phyloP scores from a whole-genome alignment of 2,888 invertebrate genomes.

The Isoperla grammatica region DNA sequence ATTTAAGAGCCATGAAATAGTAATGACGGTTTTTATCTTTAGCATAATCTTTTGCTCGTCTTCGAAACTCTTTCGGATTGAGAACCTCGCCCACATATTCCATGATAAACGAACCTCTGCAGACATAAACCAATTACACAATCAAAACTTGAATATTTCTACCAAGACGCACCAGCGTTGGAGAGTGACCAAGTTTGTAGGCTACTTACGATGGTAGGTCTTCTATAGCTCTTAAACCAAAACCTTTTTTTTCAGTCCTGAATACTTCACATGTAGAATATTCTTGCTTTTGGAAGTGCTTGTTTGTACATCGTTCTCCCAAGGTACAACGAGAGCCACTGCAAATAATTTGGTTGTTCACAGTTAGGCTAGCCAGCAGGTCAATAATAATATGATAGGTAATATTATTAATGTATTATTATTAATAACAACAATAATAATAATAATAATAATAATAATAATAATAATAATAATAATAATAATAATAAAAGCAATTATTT shows the following conservation, averaged over 20 bases:
- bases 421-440: no score
- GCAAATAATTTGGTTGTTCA: no score
- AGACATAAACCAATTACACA: slow-evolving; percentile 32
- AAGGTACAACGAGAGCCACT: slow-evolving; percentile 89
- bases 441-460: no score
- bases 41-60: slow-evolving; percentile 82
- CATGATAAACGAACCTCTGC: slow-evolving; percentile 90
- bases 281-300: slow-evolving; percentile 82
- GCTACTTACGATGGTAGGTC: slow-evolving; percentile 64
- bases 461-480: no score
- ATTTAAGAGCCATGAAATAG: slow-evolving; percentile 95
- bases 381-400: no score
- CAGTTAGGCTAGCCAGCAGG: no score
- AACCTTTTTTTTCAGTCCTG: slow-evolving; percentile 90
- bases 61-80: slow-evolving; percentile 82
- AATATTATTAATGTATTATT: no score
- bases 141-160: slow-evolving; percentile 10
- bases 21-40: slow-evolving; percentile 87
- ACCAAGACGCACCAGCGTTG: not conserved
- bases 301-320: slow-evolving; percentile 87
- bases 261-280: slow-evolving; percentile 84
- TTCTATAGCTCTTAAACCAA: slow-evolving; percentile 75
- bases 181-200: not conserved
- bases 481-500: no score
- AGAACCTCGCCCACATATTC: slow-evolving; percentile 98